phyloP scores from a whole-genome alignment of 2,797 vertebrate genomes.

The Pseudomugil gertrudae region DNA sequence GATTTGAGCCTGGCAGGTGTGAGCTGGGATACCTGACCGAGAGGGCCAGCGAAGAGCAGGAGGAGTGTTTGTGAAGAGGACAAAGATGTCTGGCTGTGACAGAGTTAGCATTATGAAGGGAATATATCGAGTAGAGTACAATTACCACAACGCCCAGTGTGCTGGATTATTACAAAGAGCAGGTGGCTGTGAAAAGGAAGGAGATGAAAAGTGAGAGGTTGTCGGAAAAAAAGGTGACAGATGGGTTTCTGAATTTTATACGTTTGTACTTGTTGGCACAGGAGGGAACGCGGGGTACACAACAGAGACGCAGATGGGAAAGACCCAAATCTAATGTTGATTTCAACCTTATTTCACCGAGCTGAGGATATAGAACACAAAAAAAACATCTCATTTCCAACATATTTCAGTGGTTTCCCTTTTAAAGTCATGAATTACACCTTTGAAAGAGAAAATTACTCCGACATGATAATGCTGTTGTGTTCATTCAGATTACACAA shows the following conservation, averaged over 20 bases:
- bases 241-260: slow-evolving; percentile 42
- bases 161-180: slow-evolving; percentile 56
- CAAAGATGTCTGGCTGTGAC: slow-evolving; percentile 63
- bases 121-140: slow-evolving; percentile 42
- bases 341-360: slow-evolving; percentile 11
- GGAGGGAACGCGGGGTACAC: slow-evolving; percentile 7
- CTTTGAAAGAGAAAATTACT: slow-evolving; percentile 42
- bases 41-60: slow-evolving; percentile 34
- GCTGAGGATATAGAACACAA: slow-evolving; percentile 2
- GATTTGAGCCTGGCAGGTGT: slow-evolving; percentile 49
- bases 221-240: slow-evolving; percentile 48
- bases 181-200: slow-evolving; percentile 57
- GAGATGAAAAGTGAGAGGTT: slow-evolving; percentile 29
- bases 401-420: slow-evolving; percentile 24
- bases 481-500: slow-evolving; percentile 25
- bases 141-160: slow-evolving; percentile 53
- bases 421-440: slow-evolving; percentile 21
- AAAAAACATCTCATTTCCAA: slow-evolving; percentile 45
- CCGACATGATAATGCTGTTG: slow-evolving; percentile 10
- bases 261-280: slow-evolving; percentile 19
- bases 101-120: slow-evolving; percentile 13
- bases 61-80: slow-evolving; percentile 27
- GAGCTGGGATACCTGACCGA: slow-evolving; percentile 48
- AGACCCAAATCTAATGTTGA: slow-evolving; percentile 13
- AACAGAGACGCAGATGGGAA: slow-evolving; percentile 4